Base-by-base conservation (phyloP, 2,113 vertebrate genomes). In the Melanerpes formicivorus region DNA sequence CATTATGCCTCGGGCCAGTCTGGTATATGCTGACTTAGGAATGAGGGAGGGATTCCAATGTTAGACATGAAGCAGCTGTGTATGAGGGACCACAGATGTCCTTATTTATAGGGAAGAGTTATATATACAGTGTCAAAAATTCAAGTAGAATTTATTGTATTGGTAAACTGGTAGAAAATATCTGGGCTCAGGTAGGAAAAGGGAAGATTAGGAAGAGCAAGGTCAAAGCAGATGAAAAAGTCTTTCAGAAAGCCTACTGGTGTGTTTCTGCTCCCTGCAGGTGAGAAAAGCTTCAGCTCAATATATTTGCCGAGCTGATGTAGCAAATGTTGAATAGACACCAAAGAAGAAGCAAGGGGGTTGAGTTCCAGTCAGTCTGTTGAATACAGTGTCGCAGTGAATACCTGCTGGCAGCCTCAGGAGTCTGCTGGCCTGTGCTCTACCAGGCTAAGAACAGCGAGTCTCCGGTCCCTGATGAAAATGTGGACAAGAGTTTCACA, bases 71-170 rank as follows among this genome's bases (percentile, higher is more conserved):
- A 73, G 65, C 94, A 96, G 69, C 80, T 67, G 56, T 69, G 59
- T 4, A 1, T 21, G 59, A 30, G 86, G 66, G n/a, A 69, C 56
- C 74, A 55, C 1, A 2, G 73, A 69, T 2, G 5, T 74, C 72
- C 93, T 70, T 88, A 40, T 73, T 79, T 73, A 40, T 14, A 11
- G 59, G 52, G 59, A 88, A 64, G 30, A 71, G 46, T 69, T 84
- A 44, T 26, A 48, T 75, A 88, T 46, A 88, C 40, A 79, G 71
- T 84, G 82, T 90, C 84, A 91, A 93, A 95, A 93, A 89, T 96
- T 96, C 95, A 96, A 95, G 96, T 88, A 95, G 76, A 62, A 65
- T 80, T 93, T 86, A 86, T 80, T 66, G 42, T 60, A 50, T 63
- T 84, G 87, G 90, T 95, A 95, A 93, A 93, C 92, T 79, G 54